Conservation (phyloP, 2,797 vertebrate genomes). For the Glyptemys insculpta region DNA sequence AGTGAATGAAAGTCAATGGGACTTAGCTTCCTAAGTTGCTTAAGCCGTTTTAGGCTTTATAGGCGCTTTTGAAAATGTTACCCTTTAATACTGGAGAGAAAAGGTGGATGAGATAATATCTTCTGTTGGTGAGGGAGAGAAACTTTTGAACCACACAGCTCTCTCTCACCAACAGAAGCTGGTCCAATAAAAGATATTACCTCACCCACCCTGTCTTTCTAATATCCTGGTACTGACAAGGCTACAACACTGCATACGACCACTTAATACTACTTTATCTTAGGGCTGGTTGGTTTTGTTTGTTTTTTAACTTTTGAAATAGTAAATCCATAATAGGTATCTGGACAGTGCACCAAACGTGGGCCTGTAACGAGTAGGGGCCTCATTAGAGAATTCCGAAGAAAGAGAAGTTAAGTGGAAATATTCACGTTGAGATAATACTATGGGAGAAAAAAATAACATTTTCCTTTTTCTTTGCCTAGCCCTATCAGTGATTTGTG, state of each 20-base stretch:
- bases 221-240: too few species aligned
- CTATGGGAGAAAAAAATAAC: not conserved
- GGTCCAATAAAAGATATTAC: too few species aligned
- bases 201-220: too few species aligned
- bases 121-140: too few species aligned
- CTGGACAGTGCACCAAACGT: not conserved
- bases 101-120: too few species aligned
- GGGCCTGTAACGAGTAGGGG: not conserved
- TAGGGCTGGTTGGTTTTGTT: not conserved
- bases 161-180: too few species aligned
- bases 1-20: not conserved
- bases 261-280: not conserved
- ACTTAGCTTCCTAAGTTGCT: not conserved
- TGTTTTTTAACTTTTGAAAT: not conserved
- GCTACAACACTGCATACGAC: too few species aligned
- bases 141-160: too few species aligned
- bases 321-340: not conserved
- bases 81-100: too few species aligned
- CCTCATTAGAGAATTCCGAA: not conserved
- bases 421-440: not conserved
- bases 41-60: not conserved
- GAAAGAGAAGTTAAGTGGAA: not conserved
- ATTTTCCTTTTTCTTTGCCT: not conserved
- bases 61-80: not conserved
- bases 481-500: not conserved